Evolutionary conservation across 2,888 invertebrate genomes (phyloP).

Genomic region (Choreutis nemorana): DNA sequence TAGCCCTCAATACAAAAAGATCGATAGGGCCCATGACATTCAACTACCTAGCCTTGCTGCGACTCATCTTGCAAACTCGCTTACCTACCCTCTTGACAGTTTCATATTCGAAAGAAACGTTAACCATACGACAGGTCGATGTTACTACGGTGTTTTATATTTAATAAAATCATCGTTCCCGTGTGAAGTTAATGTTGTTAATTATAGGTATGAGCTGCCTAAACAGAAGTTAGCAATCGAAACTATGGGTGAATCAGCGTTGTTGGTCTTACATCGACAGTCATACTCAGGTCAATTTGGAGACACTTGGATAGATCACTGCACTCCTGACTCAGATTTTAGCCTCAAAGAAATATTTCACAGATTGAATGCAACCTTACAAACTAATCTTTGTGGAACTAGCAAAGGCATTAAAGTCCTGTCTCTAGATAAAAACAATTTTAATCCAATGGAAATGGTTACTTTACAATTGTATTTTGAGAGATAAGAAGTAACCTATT

Average conservation of each 20-base stretch:
- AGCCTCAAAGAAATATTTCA: conserved; percentile 30
- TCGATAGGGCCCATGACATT: conserved; percentile 11
- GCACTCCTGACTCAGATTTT: conserved; percentile 28
- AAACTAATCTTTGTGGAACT: conserved; percentile 47
- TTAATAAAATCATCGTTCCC: conserved; percentile 41
- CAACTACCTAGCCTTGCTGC: conserved; percentile 38
- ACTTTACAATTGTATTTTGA: conserved; percentile 35
- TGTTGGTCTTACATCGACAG: conserved; percentile 37
- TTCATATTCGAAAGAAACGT: conserved; percentile 32
- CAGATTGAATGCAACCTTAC: conserved; percentile 26
- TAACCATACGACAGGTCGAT: conserved; percentile 20
- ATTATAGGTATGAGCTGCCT: conserved; percentile 29
- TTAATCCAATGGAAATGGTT: conserved; percentile 40
- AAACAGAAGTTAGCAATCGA: conserved; percentile 15
- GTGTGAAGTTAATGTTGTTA: conserved; percentile 41
- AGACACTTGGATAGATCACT: conserved; percentile 18
- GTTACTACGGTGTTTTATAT: conserved; percentile 35
- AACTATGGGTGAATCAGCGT: conserved; percentile 23
- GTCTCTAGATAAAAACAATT: conserved; percentile 25
- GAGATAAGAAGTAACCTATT: too few species aligned
- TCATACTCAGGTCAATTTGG: conserved; percentile 33
- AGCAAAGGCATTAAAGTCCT: conserved; percentile 25
- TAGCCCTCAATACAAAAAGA: conserved; percentile 7
- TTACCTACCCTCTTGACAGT: conserved; percentile 34
- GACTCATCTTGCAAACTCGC: conserved; percentile 24